A percentile compares a stretch with the other conserved stretches of the same genome.
Evolutionary conservation across 2,888 invertebrate genomes (phyloP).

Genomic region (Latrodectus elegans): DNA sequence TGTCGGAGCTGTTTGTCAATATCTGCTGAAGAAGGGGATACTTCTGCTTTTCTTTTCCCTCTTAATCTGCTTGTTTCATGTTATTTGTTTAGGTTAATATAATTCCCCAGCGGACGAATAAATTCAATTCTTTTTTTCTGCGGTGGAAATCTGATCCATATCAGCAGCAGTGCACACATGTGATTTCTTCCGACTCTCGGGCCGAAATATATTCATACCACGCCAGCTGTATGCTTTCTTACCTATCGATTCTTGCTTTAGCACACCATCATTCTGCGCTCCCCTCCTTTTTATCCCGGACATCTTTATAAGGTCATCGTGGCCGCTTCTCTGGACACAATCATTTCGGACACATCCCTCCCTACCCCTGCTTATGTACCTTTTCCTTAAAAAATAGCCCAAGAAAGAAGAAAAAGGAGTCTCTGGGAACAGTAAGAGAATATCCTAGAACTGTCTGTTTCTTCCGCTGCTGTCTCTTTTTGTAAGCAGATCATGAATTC

Average conservation of each 20-base stretch:
- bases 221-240: slow-evolving; percentile 60
- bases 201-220: slow-evolving; percentile 57
- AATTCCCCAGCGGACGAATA: slow-evolving; percentile 12
- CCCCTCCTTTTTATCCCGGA: slow-evolving; percentile 27
- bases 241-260: slow-evolving; percentile 26
- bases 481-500: slow-evolving; percentile 70
- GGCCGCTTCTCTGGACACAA: slow-evolving; percentile 46
- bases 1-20: background rate
- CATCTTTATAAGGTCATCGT: slow-evolving; percentile 36
- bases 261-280: background rate
- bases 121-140: slow-evolving; percentile 39
- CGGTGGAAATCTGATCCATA: slow-evolving; percentile 38
- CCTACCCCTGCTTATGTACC: slow-evolving; percentile 30
- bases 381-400: slow-evolving; percentile 13
- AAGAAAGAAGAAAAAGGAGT: background rate
- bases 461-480: slow-evolving; percentile 59
- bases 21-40: background rate
- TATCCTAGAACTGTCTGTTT: slow-evolving; percentile 28
- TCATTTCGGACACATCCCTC: slow-evolving; percentile 64
- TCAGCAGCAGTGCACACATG: slow-evolving; percentile 17
- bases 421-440: slow-evolving; percentile 12
- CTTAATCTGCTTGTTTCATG: background rate
- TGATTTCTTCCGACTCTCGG: slow-evolving; percentile 34
- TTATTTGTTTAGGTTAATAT: slow-evolving; percentile 9
- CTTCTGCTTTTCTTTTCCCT: background rate